A percentile compares a stretch with the other conserved stretches of the same genome.
phyloP scores from a whole-genome alignment of 2,888 invertebrate genomes.

The Meliscaeva auricollis region DNA sequence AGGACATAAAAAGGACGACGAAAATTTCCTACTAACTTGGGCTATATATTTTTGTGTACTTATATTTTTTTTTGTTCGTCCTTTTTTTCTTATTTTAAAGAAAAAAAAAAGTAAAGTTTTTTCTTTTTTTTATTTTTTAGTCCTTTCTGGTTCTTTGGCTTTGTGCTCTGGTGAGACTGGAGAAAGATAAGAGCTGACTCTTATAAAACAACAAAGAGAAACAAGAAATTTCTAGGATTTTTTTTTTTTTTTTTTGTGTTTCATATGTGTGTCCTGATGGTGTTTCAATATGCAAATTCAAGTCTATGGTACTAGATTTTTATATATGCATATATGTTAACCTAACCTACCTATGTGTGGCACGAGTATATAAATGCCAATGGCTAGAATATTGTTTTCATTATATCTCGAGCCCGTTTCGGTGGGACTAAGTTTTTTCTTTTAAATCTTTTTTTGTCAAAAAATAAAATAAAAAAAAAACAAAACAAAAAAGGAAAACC shows the following conservation, averaged over 20 bases:
- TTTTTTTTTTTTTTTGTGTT: slow-evolving; percentile 18
- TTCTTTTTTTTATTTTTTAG: slow-evolving; percentile 38
- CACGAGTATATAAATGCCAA: slow-evolving; percentile 23
- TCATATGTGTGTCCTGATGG: slow-evolving; percentile 31
- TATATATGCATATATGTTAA: background rate
- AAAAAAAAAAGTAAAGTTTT: slow-evolving; percentile 11
- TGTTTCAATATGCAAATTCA: slow-evolving; percentile 58
- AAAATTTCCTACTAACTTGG: slow-evolving; percentile 54
- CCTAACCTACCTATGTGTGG: background rate
- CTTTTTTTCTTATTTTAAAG: slow-evolving; percentile 15
- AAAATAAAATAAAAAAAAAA: background rate
- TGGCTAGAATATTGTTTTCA: slow-evolving; percentile 57
- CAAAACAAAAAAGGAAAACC: background rate
- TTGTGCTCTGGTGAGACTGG: slow-evolving; percentile 33
- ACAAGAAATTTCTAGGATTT: slow-evolving; percentile 37
- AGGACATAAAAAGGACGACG: slow-evolving; percentile 71
- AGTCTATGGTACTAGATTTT: background rate
- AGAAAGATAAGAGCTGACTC: slow-evolving; percentile 51
- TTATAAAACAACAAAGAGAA: slow-evolving; percentile 43
- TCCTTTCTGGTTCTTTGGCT: slow-evolving; percentile 33
- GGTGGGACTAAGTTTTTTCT: slow-evolving; percentile 14
- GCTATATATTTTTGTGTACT: background rate
- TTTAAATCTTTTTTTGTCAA: slow-evolving; percentile 10
- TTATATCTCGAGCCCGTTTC: slow-evolving; percentile 20
- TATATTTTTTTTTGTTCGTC: background rate